Percentiles rank a stretch among this genome's conserved stretches.
Evolutionary conservation across 1,140 invertebrate genomes (phyloP).

Genomic region (Aphis craccivora): DNA sequence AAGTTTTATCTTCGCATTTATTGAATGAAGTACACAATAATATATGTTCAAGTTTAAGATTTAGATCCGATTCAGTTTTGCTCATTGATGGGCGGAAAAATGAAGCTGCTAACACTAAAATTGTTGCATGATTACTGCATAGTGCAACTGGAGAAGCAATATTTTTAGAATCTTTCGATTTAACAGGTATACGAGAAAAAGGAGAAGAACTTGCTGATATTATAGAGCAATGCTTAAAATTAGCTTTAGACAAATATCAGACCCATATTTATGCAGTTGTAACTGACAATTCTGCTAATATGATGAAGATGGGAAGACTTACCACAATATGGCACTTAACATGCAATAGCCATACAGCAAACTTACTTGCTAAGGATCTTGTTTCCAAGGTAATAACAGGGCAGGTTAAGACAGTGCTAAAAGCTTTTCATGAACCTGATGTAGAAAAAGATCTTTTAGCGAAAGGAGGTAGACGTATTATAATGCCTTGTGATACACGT

Average conservation of each 20-base stretch:
- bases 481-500: not conserved
- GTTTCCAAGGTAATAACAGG: not conserved
- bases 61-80: not conserved
- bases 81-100: constrained; percentile 18
- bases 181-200: constrained; percentile 28
- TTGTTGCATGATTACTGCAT: not conserved
- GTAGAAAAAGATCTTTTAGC: not conserved
- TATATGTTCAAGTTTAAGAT: not conserved
- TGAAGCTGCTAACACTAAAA: constrained; percentile 11
- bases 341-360: constrained; percentile 35
- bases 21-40: constrained; percentile 2
- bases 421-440: constrained; percentile 29
- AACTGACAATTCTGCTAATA: constrained; percentile 14
- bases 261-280: constrained; percentile 26
- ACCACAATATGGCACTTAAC: constrained; percentile 13
- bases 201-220: not conserved
- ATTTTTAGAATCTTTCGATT: constrained; percentile 16
- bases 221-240: not conserved
- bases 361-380: constrained; percentile 31
- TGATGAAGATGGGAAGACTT: constrained; percentile 35
- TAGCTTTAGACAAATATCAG: not conserved
- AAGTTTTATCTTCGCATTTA: not conserved
- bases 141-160: not conserved
- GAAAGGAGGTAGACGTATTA: not conserved
- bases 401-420: not conserved